Evolutionary conservation across 2,797 vertebrate genomes (phyloP).

Genomic region (Myotis pilosus): DNA sequence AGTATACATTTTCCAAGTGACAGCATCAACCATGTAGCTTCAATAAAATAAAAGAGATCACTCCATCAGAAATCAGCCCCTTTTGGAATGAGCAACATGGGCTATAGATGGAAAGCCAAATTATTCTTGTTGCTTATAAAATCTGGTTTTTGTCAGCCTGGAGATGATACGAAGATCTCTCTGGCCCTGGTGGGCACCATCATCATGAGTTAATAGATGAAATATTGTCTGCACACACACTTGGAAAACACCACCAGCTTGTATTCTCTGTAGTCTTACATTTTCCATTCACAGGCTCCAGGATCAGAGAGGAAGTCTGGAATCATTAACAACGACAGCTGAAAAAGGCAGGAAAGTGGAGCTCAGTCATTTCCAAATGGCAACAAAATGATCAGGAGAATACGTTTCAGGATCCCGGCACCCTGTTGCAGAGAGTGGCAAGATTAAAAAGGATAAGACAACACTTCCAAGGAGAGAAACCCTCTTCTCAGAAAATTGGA

Average conservation of each 20-base stretch:
- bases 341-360: background rate
- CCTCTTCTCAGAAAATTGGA: background rate
- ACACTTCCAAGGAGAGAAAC: background rate
- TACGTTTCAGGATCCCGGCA: background rate
- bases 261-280: background rate
- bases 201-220: slow-evolving; percentile 5
- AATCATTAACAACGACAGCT: slow-evolving; percentile 31
- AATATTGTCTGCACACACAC: background rate
- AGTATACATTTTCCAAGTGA: background rate
- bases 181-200: background rate
- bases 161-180: background rate
- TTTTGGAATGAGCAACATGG: background rate
- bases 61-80: background rate
- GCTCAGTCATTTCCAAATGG: slow-evolving; percentile 10
- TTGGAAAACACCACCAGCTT: background rate
- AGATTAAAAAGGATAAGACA: background rate
- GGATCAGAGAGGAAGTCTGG: slow-evolving; percentile 45
- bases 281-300: slow-evolving; percentile 35
- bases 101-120: background rate
- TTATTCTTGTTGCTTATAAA: background rate
- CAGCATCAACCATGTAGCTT: background rate
- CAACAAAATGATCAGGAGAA: background rate
- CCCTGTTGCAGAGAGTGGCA: background rate
- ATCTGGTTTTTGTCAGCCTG: slow-evolving; percentile 1
- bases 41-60: background rate